Percentiles rank a stretch among this genome's conserved stretches.
These are phyloP conservation scores for Pristionchus mayeri DNA, from an alignment of 2,888 invertebrate species.

Conservation along the genomic window DNA sequence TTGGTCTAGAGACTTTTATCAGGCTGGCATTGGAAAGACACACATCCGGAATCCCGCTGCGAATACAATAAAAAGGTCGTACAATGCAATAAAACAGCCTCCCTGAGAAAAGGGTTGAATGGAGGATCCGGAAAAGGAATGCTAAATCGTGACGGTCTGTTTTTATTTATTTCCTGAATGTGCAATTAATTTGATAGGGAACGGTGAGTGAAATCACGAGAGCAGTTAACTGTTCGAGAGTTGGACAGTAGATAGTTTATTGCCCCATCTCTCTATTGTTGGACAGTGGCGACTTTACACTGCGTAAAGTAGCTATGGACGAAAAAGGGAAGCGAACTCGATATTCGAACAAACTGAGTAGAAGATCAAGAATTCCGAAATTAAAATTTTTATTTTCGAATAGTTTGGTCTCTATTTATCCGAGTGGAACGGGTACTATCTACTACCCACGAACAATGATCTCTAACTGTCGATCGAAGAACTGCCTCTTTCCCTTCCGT, in stretches of 20 bases:
- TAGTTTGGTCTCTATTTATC: too few species aligned
- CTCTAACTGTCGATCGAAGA: neutral
- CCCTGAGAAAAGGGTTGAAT: neutral
- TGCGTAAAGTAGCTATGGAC: neutral
- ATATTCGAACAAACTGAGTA: too few species aligned
- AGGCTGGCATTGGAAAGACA: too few species aligned
- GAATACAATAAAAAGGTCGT: slow-evolving; percentile 12
- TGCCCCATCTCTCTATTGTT: neutral
- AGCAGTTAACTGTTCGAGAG: neutral
- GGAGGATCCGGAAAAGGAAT: neutral
- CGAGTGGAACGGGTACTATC: too few species aligned
- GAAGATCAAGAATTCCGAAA: too few species aligned
- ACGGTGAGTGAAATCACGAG: neutral
- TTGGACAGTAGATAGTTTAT: neutral
- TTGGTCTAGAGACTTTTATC: too few species aligned
- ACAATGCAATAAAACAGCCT: slow-evolving; percentile 23
- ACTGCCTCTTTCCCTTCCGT: neutral
- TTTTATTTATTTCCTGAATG: too few species aligned
- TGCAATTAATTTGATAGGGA: too few species aligned
- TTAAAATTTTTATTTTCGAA: too few species aligned
- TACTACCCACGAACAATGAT: too few species aligned
- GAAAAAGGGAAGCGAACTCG: neutral
- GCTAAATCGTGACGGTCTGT: neutral
- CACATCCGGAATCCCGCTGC: slow-evolving; percentile 4
- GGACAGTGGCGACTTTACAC: slow-evolving; percentile 41